These are phyloP conservation scores for Erpornis zantholeuca DNA, from an alignment of 2,113 vertebrate species.

Conservation along the genomic window DNA sequence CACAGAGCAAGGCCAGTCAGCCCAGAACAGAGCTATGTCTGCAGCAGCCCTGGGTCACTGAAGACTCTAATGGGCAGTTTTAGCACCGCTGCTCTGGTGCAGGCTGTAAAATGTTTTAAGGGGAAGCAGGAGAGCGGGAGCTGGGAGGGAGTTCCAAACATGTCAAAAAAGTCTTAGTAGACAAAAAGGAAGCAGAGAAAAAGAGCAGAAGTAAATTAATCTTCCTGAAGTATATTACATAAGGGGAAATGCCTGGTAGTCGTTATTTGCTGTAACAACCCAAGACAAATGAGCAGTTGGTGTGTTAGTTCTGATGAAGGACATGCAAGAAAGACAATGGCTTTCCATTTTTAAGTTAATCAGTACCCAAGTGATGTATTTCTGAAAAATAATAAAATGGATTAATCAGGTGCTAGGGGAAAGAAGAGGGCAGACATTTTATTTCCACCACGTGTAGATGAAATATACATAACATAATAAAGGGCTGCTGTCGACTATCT, in stretches of 20 bases:
- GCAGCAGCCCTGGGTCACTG: not conserved
- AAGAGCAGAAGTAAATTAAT: slow-evolving; percentile 82
- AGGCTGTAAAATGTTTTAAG: not conserved
- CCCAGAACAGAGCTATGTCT: not conserved
- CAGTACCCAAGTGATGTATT: slow-evolving; percentile 84
- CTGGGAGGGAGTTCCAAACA: slow-evolving; percentile 63
- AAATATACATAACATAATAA: slow-evolving; percentile 88
- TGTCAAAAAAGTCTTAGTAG: slow-evolving; percentile 71
- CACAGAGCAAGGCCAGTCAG: not conserved
- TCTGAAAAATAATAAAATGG: slow-evolving; percentile 90
- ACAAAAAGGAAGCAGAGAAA: slow-evolving; percentile 76
- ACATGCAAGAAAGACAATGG: slow-evolving; percentile 81
- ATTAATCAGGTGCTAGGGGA: slow-evolving; percentile 85
- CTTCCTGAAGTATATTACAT: slow-evolving; percentile 79
- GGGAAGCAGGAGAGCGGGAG: not conserved
- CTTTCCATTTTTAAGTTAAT: slow-evolving; percentile 93
- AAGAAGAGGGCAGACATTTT: slow-evolving; percentile 76
- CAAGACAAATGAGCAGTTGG: slow-evolving; percentile 84
- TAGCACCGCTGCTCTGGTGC: not conserved
- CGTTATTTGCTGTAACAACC: slow-evolving; percentile 87
- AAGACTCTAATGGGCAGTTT: not conserved
- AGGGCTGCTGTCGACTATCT: slow-evolving; percentile 76
- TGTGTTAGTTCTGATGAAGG: slow-evolving; percentile 84
- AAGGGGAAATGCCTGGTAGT: slow-evolving; percentile 80
- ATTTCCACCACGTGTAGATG: slow-evolving; percentile 77